Percentiles rank a stretch among this genome's conserved stretches.
Conservation (phyloP, 1,140 invertebrate species). For the Alviniconcha marisindica region DNA sequence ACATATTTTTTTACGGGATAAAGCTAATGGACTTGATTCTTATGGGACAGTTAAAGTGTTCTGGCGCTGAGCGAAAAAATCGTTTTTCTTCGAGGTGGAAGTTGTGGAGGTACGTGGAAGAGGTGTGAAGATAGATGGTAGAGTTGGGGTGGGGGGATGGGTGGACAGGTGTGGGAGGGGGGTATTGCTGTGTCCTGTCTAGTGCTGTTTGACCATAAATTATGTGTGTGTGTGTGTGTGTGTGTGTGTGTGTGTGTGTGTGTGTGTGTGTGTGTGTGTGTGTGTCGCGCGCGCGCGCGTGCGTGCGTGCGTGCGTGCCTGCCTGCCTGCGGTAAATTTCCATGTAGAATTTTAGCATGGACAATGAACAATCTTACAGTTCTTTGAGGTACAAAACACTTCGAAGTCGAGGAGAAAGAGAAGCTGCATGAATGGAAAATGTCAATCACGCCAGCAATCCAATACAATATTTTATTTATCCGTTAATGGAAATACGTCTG, state of each 20-base stretch:
- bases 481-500: neutral
- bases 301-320: neutral
- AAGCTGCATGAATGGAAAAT: neutral
- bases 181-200: no score
- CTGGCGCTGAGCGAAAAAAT: no score
- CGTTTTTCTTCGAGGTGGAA: no score
- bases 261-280: conserved; percentile 10
- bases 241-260: conserved; percentile 1
- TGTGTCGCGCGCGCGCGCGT: neutral
- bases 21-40: no score
- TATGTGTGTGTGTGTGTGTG: neutral
- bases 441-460: neutral
- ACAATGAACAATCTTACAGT: no score
- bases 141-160: neutral
- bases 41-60: no score
- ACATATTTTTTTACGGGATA: no score
- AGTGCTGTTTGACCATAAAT: neutral
- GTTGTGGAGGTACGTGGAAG: no score
- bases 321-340: no score
- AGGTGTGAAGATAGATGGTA: neutral
- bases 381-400: no score
- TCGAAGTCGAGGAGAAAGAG: neutral
- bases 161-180: neutral
- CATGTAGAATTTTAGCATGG: no score
- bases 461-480: neutral